phyloP scores from a whole-genome alignment of 2,797 vertebrate genomes.

The Salmo trutta region DNA sequence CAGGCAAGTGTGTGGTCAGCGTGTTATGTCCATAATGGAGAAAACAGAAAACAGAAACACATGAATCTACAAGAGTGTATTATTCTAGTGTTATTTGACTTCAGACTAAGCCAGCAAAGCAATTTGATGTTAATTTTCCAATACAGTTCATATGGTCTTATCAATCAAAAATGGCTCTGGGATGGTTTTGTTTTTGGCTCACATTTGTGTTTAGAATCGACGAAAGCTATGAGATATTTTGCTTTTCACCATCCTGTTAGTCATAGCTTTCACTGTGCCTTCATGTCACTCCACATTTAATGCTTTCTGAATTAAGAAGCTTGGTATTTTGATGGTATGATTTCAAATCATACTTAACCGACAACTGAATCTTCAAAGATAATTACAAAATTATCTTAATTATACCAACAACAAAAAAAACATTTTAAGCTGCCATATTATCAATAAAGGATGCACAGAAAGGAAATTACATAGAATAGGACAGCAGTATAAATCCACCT shows the following conservation, averaged over 20 bases:
- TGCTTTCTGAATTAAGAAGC: neutral
- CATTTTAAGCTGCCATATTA: neutral
- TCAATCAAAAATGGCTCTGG: neutral
- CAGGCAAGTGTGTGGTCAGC: too few species aligned
- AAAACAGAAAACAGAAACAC: too few species aligned
- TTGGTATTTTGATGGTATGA: neutral
- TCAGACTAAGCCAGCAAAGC: too few species aligned
- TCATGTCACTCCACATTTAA: neutral
- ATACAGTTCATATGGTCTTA: neutral
- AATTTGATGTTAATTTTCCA: too few species aligned
- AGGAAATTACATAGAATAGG: neutral
- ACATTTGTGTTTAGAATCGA: neutral
- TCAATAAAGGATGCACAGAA: neutral
- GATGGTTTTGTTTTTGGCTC: too few species aligned
- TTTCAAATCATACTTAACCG: neutral
- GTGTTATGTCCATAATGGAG: too few species aligned
- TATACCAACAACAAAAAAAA: neutral
- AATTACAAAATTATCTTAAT: neutral
- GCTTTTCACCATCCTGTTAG: neutral
- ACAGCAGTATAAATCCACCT: neutral
- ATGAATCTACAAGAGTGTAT: too few species aligned
- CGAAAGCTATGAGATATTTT: neutral
- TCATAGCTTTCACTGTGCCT: neutral
- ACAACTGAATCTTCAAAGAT: neutral
- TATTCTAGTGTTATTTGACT: too few species aligned